phyloP scores from a whole-genome alignment of 2,888 invertebrate genomes.

The Saturnia pavonia region DNA sequence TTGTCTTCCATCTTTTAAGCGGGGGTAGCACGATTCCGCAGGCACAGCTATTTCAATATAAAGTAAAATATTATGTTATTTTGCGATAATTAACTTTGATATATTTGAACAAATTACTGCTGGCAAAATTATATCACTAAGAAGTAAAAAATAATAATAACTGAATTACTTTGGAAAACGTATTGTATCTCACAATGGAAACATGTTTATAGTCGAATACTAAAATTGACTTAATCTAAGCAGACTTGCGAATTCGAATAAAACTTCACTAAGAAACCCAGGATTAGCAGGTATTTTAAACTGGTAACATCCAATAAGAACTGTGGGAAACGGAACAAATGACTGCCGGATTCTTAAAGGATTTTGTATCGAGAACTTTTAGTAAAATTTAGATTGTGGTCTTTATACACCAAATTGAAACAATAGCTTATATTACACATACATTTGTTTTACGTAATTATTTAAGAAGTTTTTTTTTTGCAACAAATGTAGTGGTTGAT shows the following conservation, averaged over 20 bases:
- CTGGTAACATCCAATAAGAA: conserved; percentile 23
- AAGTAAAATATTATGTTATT: no score
- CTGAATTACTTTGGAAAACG: not conserved
- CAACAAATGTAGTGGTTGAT: no score
- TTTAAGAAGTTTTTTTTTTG: no score
- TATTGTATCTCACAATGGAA: conserved; percentile 11
- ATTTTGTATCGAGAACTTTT: conserved; percentile 18
- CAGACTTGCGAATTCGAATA: conserved; percentile 23
- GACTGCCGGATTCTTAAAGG: conserved; percentile 22
- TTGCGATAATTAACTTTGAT: not conserved
- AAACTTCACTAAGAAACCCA: conserved; percentile 19
- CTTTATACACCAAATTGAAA: not conserved
- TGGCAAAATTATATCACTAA: no score
- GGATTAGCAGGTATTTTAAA: conserved; percentile 21
- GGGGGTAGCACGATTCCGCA: no score
- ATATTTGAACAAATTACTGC: not conserved
- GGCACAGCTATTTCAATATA: no score
- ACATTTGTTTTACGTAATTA: not conserved
- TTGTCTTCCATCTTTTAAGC: no score
- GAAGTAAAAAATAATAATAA: not conserved
- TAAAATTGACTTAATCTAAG: conserved; percentile 29
- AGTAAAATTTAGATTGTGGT: not conserved
- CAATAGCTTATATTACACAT: not conserved
- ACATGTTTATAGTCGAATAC: conserved; percentile 8
- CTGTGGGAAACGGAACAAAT: conserved; percentile 22